Conservation (phyloP, 2,888 invertebrate species). For the Pardosa pseudoannulata region DNA sequence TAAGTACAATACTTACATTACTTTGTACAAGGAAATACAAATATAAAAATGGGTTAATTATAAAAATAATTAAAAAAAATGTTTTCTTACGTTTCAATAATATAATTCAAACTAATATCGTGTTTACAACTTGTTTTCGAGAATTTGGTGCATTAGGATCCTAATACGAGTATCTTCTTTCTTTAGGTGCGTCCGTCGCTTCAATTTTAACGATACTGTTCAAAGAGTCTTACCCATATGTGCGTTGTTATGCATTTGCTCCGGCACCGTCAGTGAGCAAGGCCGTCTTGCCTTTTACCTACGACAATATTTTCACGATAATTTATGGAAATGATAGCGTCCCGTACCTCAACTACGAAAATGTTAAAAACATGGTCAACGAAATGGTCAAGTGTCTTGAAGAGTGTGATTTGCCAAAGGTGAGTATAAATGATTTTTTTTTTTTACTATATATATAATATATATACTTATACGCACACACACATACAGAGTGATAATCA, state of each 20-base stretch:
- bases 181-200: constrained; percentile 48
- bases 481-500: no score
- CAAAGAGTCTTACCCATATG: constrained; percentile 17
- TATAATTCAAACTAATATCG: no score
- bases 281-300: neutral
- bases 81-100: no score
- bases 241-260: constrained; percentile 52
- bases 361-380: constrained; percentile 27
- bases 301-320: constrained; percentile 27
- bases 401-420: constrained; percentile 59
- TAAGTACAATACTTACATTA: no score
- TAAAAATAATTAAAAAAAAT: no score
- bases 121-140: no score
- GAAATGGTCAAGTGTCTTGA: constrained; percentile 43
- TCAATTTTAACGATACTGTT: constrained; percentile 42
- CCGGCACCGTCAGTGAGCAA: constrained; percentile 45
- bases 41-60: no score
- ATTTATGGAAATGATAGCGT: constrained; percentile 57
- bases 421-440: neutral
- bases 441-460: no score
- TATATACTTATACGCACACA: no score
- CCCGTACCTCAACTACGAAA: constrained; percentile 47
- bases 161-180: neutral
- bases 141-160: no score
- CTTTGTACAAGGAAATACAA: no score